These are phyloP conservation scores for Lutjanus campechanus DNA, from an alignment of 2,797 vertebrate genomes.

Conservation along the genomic window DNA sequence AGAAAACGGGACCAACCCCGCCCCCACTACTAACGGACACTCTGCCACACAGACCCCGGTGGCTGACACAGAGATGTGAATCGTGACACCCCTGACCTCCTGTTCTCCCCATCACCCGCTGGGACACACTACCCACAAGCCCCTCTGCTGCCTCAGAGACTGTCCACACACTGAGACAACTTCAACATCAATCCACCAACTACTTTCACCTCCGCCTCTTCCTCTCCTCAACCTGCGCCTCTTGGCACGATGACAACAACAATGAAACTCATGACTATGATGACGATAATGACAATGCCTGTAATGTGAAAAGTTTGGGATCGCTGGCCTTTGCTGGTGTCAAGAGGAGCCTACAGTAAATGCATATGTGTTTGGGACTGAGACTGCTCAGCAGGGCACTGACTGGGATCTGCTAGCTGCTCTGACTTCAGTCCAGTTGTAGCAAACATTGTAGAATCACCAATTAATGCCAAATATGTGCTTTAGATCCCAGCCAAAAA, in stretches of 20 bases:
- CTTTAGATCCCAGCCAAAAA: conserved; percentile 31
- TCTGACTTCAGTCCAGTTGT: conserved; percentile 40
- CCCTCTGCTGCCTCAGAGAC: conserved; percentile 54
- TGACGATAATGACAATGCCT: conserved; percentile 67
- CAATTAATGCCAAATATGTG: conserved; percentile 42
- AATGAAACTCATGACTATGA: conserved; percentile 40
- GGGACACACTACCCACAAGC: conserved; percentile 44
- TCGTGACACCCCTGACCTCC: conserved; percentile 4
- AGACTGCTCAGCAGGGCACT: conserved; percentile 33
- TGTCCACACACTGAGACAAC: conserved; percentile 65
- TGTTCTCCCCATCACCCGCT: conserved; percentile 28
- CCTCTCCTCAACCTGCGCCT: conserved; percentile 21
- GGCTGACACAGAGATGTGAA: conserved; percentile 94
- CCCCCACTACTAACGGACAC: conserved; percentile 89
- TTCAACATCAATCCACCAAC: conserved; percentile 23
- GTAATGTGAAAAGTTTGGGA: conserved; percentile 81
- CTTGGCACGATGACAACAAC: conserved; percentile 26
- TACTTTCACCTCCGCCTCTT: background rate
- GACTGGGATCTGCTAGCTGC: conserved; percentile 29
- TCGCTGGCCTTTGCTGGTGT: conserved; percentile 50
- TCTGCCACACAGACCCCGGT: conserved; percentile 86
- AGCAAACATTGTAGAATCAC: conserved; percentile 50
- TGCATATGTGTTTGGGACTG: conserved; percentile 37
- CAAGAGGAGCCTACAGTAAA: conserved; percentile 29
- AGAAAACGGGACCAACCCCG: conserved; percentile 88